These are phyloP conservation scores for Salvator merianae DNA, from an alignment of 2,113 vertebrate species.

Conservation along the genomic window DNA sequence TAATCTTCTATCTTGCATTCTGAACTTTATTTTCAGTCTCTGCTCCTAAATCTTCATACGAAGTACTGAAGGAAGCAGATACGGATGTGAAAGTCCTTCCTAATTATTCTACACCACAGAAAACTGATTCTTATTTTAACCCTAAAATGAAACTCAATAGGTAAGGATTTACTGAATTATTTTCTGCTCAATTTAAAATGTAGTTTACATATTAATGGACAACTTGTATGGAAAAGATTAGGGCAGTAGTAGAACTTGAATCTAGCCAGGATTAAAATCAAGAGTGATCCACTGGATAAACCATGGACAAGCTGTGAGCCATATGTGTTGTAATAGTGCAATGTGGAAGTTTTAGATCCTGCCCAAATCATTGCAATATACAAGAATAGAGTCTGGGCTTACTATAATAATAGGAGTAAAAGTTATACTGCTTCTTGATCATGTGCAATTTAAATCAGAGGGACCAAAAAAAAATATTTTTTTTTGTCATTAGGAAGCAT, in stretches of 20 bases:
- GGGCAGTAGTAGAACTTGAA: not conserved
- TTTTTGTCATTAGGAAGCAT: not conserved
- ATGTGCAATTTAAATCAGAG: not conserved
- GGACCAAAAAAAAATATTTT: not conserved
- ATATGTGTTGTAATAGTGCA: not conserved
- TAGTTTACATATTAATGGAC: not conserved
- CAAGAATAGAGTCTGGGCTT: not conserved
- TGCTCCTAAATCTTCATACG: slow-evolving; percentile 70
- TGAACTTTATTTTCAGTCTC: slow-evolving; percentile 61
- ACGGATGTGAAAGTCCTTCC: slow-evolving; percentile 94
- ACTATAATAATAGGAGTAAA: not conserved
- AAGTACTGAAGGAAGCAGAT: slow-evolving; percentile 91
- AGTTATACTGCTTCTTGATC: not conserved
- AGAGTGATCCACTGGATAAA: too few species aligned
- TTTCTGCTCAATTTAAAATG: not conserved
- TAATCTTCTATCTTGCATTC: not conserved
- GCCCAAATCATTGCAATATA: not conserved
- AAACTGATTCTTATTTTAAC: slow-evolving; percentile 97
- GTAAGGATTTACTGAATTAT: slow-evolving; percentile 69
- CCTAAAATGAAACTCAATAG: slow-evolving; percentile 98
- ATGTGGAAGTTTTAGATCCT: not conserved
- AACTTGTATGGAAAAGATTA: not conserved
- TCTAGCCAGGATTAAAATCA: not conserved
- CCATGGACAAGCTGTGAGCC: too few species aligned
- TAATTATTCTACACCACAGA: slow-evolving; percentile 90